These are phyloP conservation scores for Furcifer pardalis DNA, from an alignment of 2,797 vertebrate genomes.

Conservation along the genomic window DNA sequence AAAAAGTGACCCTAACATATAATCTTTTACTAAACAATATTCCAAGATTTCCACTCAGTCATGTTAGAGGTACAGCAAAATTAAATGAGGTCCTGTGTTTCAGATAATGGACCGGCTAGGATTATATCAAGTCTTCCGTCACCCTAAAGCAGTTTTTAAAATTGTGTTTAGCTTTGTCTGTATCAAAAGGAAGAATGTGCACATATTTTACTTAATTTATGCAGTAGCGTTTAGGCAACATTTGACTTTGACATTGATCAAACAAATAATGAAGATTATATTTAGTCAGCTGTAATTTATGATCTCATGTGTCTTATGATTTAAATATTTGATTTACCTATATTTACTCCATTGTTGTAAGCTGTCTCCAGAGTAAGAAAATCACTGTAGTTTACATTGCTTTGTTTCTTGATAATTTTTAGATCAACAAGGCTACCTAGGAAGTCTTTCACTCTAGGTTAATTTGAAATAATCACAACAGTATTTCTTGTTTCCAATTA, in stretches of 20 bases:
- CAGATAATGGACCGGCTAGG: not conserved
- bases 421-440: not conserved
- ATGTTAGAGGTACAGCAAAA: not conserved
- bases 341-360: slow-evolving; percentile 62
- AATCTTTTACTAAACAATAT: not conserved
- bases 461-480: not conserved
- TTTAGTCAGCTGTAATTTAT: slow-evolving; percentile 73
- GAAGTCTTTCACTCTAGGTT: not conserved
- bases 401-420: slow-evolving; percentile 34
- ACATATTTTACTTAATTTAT: slow-evolving; percentile 30
- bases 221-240: slow-evolving; percentile 42
- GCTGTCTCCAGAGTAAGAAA: slow-evolving; percentile 37
- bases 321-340: slow-evolving; percentile 63
- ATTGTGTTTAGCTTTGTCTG: not conserved
- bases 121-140: not conserved
- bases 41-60: not conserved
- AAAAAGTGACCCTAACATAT: not conserved
- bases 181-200: not conserved
- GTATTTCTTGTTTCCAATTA: not conserved
- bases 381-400: not conserved
- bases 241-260: slow-evolving; percentile 64
- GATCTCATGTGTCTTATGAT: slow-evolving; percentile 56
- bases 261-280: slow-evolving; percentile 64
- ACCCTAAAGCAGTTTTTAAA: not conserved
- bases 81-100: not conserved